These are phyloP conservation scores for Drosophila peninsularis DNA, from an alignment of 2,888 invertebrate species.

Conservation along the genomic window DNA sequence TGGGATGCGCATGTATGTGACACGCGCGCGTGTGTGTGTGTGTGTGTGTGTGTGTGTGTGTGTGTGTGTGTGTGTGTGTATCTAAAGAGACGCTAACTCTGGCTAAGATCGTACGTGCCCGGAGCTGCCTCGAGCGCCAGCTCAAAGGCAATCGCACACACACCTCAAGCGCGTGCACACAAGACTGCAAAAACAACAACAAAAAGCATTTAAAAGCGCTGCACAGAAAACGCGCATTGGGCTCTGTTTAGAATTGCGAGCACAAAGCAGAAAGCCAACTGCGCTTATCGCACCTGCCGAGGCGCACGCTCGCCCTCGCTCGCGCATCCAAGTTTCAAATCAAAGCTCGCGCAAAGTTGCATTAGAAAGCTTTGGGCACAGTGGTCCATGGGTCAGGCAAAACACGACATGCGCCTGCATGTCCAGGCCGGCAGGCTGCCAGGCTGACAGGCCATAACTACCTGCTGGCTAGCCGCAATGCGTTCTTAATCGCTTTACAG, in stretches of 20 bases:
- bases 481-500: constrained; percentile 59
- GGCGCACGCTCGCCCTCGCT: background rate
- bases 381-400: constrained; percentile 12
- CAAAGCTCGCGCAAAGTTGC: constrained; percentile 40
- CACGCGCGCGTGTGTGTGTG: too few species aligned
- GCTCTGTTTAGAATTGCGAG: constrained; percentile 49
- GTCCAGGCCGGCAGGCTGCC: constrained; percentile 21
- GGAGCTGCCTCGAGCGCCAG: constrained; percentile 27
- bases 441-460: constrained; percentile 22
- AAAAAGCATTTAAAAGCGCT: too few species aligned
- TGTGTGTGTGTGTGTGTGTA: constrained; percentile 9
- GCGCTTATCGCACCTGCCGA: constrained; percentile 7
- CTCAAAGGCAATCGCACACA: constrained; percentile 32
- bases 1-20: constrained; percentile 23
- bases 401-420: constrained; percentile 45
- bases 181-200: too few species aligned
- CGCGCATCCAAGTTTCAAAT: constrained; percentile 59
- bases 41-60: background rate
- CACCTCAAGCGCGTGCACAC: constrained; percentile 23
- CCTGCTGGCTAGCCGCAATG: constrained; percentile 45
- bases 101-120: constrained; percentile 50
- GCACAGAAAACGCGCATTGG: background rate
- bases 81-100: constrained; percentile 17
- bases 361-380: constrained; percentile 48
- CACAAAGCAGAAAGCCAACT: constrained; percentile 42